Conservation (phyloP, 2,888 invertebrate species). For the Piscicola geometra region DNA sequence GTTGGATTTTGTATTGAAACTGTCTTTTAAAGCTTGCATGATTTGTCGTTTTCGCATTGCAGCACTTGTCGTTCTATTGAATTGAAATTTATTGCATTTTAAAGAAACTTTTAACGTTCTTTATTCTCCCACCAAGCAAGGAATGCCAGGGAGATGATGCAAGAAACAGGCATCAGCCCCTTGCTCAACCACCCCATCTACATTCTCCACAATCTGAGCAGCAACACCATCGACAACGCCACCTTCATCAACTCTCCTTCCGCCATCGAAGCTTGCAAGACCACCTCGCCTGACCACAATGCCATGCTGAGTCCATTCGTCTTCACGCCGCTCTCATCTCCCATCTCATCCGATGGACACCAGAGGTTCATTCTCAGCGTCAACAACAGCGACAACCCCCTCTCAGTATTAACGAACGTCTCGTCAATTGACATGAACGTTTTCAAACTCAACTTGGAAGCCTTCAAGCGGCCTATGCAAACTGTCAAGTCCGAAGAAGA, state of each 20-base stretch:
- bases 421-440: background rate
- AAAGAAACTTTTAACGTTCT: too few species aligned
- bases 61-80: too few species aligned
- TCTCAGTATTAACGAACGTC: conserved; percentile 13
- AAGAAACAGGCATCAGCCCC: background rate
- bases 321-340: background rate
- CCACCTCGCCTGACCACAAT: background rate
- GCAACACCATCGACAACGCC: background rate
- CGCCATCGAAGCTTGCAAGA: background rate
- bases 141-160: too few species aligned
- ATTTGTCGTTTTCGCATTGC: too few species aligned
- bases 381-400: background rate
- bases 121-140: too few species aligned
- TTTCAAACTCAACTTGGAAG: conserved; percentile 4
- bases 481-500: background rate
- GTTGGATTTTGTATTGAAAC: too few species aligned
- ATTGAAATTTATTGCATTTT: too few species aligned
- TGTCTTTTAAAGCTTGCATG: too few species aligned
- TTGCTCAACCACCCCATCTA: background rate
- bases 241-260: background rate
- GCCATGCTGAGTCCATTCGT: background rate
- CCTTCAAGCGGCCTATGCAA: background rate
- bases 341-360: background rate
- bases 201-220: too few species aligned
- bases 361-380: conserved; percentile 4